Base-by-base conservation (phyloP, 2,797 vertebrate species). In the Coilia nasus region DNA sequence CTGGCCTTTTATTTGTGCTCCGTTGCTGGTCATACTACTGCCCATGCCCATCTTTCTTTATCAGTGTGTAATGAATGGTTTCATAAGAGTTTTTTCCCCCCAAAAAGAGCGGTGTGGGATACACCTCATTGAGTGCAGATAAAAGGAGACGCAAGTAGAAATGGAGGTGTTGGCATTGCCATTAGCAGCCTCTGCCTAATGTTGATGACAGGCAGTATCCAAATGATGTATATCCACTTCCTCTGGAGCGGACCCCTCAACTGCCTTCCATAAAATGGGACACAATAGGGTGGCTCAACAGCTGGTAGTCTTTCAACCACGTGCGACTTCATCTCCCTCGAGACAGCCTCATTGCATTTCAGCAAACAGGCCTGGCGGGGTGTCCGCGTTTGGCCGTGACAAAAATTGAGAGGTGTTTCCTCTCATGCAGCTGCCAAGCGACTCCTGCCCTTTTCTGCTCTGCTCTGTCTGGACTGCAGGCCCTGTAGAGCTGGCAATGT, bases 211-310 rank as follows among this genome's bases (percentile, higher is more conserved):
- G 35, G 3, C 71, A 19, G 35, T 12, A 78, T 41, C 44, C 60
- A 81, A 83, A 83, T 84, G 84, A 62, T 25, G 84, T 81, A 85
- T 47, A 87, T 90, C 85, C 83, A 85, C 89, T 90, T 87, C 67
- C 88, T 81, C 78, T 71, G 85, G 78, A 28, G 90, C 90, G 88
- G 82, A 89, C 71, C 85, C 86, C 86, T 71, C 82, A 87, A 89
- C 87, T 44, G 67, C 82, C 85, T 86, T 75, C 85, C 82, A 86
- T 80, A 57, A 88, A 87, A 85, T 93, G 87, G 88, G 88, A 87
- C 91, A 92, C 89, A 92, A 95, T 92, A 88, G 93, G 91, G 92
- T 92, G 91, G 92, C 87, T 87, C 83, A 93, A 93, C 95, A 96
- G 94, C 94, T 94, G 95, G 91, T 90, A 84, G 88, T 90, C 92